phyloP scores from a whole-genome alignment of 2,797 vertebrate species.

The Macropodus opercularis region DNA sequence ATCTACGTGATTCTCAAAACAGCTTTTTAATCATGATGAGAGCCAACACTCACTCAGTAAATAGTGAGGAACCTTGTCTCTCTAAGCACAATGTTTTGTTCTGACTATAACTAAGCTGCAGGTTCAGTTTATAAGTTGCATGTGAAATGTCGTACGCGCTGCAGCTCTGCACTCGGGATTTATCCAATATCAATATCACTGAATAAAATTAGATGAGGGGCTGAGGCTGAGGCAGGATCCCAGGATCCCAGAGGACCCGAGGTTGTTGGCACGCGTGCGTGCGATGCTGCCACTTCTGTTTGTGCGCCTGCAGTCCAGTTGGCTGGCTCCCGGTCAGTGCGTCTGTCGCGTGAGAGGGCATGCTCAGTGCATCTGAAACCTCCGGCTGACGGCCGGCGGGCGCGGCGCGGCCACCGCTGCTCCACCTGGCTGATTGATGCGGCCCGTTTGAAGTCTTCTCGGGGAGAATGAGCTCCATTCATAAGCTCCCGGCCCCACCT shows the following conservation, averaged over 20 bases:
- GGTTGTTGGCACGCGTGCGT: slow-evolving; percentile 23
- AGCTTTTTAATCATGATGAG: too few relatives aligned
- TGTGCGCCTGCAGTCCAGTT: slow-evolving; percentile 38
- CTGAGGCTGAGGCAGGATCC: slow-evolving; percentile 1
- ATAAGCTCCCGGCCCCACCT: slow-evolving; percentile 58
- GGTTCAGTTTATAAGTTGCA: too few relatives aligned
- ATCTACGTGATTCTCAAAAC: too few relatives aligned
- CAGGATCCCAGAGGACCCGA: slow-evolving; percentile 28
- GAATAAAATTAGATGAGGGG: too few relatives aligned
- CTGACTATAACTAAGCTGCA: not conserved
- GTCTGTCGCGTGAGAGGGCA: slow-evolving; percentile 60
- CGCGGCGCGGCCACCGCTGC: slow-evolving; percentile 54
- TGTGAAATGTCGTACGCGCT: too few relatives aligned
- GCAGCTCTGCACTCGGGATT: too few relatives aligned
- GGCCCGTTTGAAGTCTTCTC: slow-evolving; percentile 74
- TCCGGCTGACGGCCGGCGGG: slow-evolving; percentile 54
- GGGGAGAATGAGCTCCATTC: slow-evolving; percentile 77
- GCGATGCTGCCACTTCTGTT: slow-evolving; percentile 4
- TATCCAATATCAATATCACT: not conserved
- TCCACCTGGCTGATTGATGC: slow-evolving; percentile 76
- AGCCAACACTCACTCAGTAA: too few relatives aligned
- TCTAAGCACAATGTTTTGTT: not conserved
- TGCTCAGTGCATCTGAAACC: slow-evolving; percentile 67
- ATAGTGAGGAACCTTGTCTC: too few relatives aligned
- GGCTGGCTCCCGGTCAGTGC: slow-evolving; percentile 54